phyloP scores from a whole-genome alignment of 2,797 vertebrate species.

The Esox lucius region DNA sequence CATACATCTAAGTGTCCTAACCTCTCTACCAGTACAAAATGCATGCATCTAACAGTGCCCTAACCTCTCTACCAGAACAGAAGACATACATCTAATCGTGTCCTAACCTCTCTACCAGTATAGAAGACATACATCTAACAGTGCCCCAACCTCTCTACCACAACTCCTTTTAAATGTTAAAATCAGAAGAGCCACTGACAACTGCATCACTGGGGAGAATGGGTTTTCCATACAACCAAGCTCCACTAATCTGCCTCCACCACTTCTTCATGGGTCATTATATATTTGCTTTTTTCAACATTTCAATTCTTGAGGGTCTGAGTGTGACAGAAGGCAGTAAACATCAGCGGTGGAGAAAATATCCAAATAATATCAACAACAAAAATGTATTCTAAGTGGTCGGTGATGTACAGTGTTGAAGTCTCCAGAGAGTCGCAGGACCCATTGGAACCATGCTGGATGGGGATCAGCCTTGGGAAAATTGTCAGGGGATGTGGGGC shows the following conservation, averaged over 20 bases:
- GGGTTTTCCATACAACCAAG: slow-evolving; percentile 54
- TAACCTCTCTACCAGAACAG: background rate
- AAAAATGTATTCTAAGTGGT: too few species aligned
- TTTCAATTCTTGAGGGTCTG: slow-evolving; percentile 36
- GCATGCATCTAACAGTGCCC: background rate
- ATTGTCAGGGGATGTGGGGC: slow-evolving; percentile 66
- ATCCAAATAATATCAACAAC: slow-evolving; percentile 17
- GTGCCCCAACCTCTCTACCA: slow-evolving; percentile 35
- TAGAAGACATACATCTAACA: background rate
- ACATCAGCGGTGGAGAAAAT: slow-evolving; percentile 9
- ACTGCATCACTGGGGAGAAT: slow-evolving; percentile 53
- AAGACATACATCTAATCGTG: too few species aligned
- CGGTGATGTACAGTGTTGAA: too few species aligned
- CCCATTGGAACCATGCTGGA: background rate
- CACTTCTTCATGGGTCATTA: slow-evolving; percentile 64
- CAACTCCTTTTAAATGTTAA: slow-evolving; percentile 47
- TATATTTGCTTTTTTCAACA: slow-evolving; percentile 27
- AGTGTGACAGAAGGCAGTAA: slow-evolving; percentile 29
- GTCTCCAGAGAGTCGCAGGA: background rate
- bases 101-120: too few species aligned
- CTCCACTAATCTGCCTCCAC: slow-evolving; percentile 62
- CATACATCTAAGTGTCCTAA: too few species aligned
- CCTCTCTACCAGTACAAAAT: too few species aligned
- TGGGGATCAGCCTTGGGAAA: background rate
- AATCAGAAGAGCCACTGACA: slow-evolving; percentile 62